Conservation (phyloP, 2,113 vertebrate genomes). For the Phyllostomus discolor region DNA sequence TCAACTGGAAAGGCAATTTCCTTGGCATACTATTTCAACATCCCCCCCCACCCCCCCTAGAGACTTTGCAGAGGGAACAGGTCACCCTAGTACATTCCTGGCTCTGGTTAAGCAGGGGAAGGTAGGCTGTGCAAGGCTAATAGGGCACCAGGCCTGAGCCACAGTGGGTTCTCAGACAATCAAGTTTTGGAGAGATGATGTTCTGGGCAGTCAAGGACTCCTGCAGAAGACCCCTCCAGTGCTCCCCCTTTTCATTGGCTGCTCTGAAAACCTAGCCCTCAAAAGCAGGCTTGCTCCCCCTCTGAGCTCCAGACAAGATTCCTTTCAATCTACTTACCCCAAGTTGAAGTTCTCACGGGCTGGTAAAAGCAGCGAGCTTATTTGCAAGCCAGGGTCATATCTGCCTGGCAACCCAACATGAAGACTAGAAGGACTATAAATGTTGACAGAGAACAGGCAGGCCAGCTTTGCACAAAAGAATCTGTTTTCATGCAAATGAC, state of each 20-base stretch:
- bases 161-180: background rate
- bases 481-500: constrained; percentile 71
- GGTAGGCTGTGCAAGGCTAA: background rate
- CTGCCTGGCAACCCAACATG: constrained; percentile 69
- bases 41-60: no score
- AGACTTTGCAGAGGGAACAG: background rate
- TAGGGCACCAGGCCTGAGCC: background rate
- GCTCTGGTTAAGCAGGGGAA: background rate
- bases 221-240: background rate
- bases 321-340: constrained; percentile 31
- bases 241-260: background rate
- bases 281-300: background rate
- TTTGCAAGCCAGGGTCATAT: constrained; percentile 71
- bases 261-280: background rate
- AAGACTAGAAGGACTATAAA: constrained; percentile 54
- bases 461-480: constrained; percentile 62
- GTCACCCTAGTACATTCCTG: background rate
- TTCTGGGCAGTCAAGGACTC: background rate
- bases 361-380: constrained; percentile 59
- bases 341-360: constrained; percentile 59
- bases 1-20: background rate
- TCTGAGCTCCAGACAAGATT: background rate
- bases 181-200: background rate
- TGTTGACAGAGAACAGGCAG: constrained; percentile 35
- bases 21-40: background rate